Base-by-base conservation (phyloP, 2,888 invertebrate species). In the Pachycephus smyrnensis region DNA sequence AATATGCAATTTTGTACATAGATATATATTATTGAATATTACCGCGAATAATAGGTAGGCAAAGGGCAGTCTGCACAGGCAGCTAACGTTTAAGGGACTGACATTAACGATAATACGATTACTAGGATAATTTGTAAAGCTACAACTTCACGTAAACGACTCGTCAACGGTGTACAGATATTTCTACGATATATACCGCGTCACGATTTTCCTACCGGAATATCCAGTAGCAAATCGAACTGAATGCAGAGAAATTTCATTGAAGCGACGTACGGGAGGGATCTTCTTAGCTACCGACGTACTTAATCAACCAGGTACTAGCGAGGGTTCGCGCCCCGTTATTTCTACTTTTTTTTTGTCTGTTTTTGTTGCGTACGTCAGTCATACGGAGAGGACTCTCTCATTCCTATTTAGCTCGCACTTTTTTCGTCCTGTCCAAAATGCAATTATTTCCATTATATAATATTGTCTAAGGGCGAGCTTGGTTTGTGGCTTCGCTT, bases 1-100 rank as follows among this genome's bases (percentile, higher is more conserved):
- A 87, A 81, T 88, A 88, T 83, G 84, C 85, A 86, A 87, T 88
- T 88, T 87, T 89, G 89, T 89, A 89, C 81, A 89, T 89, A 89
- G 79, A 75, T 85, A 83, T 81, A 83, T 85, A 84, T 85, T 84
- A 85, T 83, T 77, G 77, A 55, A 55, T 55, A 55, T 55, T 55
- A 9, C 55, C 55, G 23, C 55, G 55, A 55, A 55, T 76, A 77
- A 73, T 82, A 84, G 82, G 81, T 82, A 82, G 80, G 78, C 74
- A 71, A 80, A 33, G 81, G 75, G 82, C 80, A 84, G 83, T 86
- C 86, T 88, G 86, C 86, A 86, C 85, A 86, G 89, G 88, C 89
- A 89, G 88, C 88, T 89, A 88, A 80, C 75, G 82, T 81, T 80
- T 78, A 83, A 77, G 71, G 69, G 79, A 83, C 82, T 84, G 84